Conservation (phyloP, 2,797 vertebrate species). For the Smutsia gigantea region DNA sequence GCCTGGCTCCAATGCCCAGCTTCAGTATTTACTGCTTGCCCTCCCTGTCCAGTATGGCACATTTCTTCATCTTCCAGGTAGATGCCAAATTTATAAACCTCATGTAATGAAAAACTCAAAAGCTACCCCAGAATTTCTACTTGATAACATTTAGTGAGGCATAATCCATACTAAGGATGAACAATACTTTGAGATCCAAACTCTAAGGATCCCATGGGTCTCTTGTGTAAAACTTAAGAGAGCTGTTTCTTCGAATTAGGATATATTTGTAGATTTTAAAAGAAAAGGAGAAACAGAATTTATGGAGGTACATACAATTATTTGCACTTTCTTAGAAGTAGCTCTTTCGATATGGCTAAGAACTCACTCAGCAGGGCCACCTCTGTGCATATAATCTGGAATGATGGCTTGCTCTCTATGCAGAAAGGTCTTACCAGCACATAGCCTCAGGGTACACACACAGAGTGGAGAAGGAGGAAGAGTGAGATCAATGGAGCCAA, state of each 20-base stretch:
- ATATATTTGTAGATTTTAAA: neutral
- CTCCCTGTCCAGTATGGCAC: neutral
- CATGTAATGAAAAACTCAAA: conserved; percentile 84
- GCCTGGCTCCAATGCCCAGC: conserved; percentile 67
- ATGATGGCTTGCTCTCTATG: neutral
- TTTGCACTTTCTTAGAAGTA: neutral
- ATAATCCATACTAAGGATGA: conserved; percentile 82
- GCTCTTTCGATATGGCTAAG: neutral
- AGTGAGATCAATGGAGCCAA: neutral
- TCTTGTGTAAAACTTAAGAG: conserved; percentile 73
- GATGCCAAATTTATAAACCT: conserved; percentile 81
- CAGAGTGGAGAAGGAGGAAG: neutral
- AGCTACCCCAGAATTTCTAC: conserved; percentile 81
- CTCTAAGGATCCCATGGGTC: conserved; percentile 70
- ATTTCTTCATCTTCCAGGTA: conserved; percentile 70
- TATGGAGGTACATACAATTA: neutral
- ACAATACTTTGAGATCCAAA: conserved; percentile 82
- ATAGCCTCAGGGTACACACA: neutral
- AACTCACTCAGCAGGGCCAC: neutral
- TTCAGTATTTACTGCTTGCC: neutral
- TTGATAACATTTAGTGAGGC: conserved; percentile 82
- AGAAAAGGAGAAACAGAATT: neutral
- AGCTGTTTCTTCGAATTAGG: neutral
- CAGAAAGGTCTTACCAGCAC: neutral
- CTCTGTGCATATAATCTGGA: neutral